Base-by-base conservation (phyloP, 2,113 vertebrate species). In the Rhadina sibilatrix region DNA sequence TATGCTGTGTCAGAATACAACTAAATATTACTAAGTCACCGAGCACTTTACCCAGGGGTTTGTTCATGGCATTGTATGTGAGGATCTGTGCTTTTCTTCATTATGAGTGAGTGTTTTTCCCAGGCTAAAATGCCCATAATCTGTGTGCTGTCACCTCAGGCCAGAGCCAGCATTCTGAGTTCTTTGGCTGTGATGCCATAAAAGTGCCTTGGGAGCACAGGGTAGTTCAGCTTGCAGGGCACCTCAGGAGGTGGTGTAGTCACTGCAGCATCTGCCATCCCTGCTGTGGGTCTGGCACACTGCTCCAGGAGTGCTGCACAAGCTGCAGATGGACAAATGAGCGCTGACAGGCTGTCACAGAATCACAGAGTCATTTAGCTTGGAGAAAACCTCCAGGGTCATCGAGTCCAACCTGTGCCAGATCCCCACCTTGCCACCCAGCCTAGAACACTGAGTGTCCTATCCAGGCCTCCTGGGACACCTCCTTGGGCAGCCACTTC, bases 91-190 rank as follows among this genome's bases (percentile, higher is more conserved):
- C 6, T 68, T 69, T 64, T 49, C 46, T 65, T 57, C 33, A 20
- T 42, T 54, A 40, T 54, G 28, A 42, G 52, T 6, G 4, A 44
- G 28, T 52, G 6, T 5, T 71, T 82, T 69, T 53, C 47, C 35
- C 27, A 50, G 28, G 33, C 35, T 83, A 33, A 53, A 85, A 27
- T 23, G 6, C 11, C 56, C 0, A 0, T 53, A 12, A 53, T 10
- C 7, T 87, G 4, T 54, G 49, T 68, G 15, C 52, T 61, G 30
- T 53, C 33, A 12, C 20, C 25, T 31, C 40, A 77, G 52, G n/a
- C 33, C 46, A 21, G 31, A 59, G 35, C 8, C 44, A 59, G 33
- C 53, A 20, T 23, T 47, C 37, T 76, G n/a, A 33, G 4, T 30
- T 78, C 61, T 21, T 0, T 31, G 23, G 19, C 21, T 74, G 20